Evolutionary conservation across 2,888 invertebrate species (phyloP).

Genomic region (Lasioglossum calceatum): DNA sequence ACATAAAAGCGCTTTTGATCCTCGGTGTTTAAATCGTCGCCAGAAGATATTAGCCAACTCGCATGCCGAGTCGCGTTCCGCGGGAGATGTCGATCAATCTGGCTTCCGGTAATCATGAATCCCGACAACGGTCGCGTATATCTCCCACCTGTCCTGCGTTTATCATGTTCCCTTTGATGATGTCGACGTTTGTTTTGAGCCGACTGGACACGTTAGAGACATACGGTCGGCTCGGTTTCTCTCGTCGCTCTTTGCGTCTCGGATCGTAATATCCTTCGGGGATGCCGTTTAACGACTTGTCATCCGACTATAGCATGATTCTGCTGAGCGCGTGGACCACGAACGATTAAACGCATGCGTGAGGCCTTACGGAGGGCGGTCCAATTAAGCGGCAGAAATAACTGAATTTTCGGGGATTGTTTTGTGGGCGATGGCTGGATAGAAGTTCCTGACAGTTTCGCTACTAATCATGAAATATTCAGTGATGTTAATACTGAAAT

Average conservation of each 20-base stretch:
- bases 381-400: not conserved
- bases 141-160: slow-evolving; percentile 51
- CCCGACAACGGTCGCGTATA: slow-evolving; percentile 58
- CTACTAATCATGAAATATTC: no score
- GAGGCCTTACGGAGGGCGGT: not conserved
- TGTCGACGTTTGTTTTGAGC: slow-evolving; percentile 72
- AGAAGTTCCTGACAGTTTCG: no score
- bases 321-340: slow-evolving; percentile 61
- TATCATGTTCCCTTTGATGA: slow-evolving; percentile 69
- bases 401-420: not conserved
- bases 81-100: not conserved
- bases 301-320: slow-evolving; percentile 62
- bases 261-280: slow-evolving; percentile 69
- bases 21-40: not conserved
- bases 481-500: no score
- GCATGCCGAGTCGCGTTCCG: not conserved
- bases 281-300: slow-evolving; percentile 70
- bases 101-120: slow-evolving; percentile 47
- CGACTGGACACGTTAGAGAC: slow-evolving; percentile 59
- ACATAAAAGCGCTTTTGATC: not conserved
- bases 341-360: slow-evolving; percentile 72
- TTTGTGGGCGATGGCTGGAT: not conserved
- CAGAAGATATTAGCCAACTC: not conserved
- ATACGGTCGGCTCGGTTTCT: slow-evolving; percentile 33
- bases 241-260: slow-evolving; percentile 21